phyloP scores from a whole-genome alignment of 2,797 vertebrate genomes.

The Platalea minor region DNA sequence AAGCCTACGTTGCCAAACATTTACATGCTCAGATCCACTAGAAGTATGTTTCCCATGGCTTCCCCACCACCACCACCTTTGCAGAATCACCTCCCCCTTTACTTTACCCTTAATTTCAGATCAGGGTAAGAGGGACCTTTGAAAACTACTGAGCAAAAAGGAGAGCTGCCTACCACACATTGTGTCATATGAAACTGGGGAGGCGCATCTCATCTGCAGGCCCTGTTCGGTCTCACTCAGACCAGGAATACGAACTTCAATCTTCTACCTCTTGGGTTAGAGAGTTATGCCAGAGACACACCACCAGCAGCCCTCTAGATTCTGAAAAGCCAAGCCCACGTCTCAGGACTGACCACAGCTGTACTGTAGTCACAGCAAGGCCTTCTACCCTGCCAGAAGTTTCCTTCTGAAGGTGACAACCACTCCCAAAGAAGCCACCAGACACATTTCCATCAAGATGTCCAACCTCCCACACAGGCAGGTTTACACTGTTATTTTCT shows the following conservation, averaged over 20 bases:
- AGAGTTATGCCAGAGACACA: not conserved
- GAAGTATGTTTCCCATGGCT: not conserved
- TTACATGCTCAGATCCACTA: not conserved
- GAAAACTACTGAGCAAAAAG: not conserved
- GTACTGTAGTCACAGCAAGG: not conserved
- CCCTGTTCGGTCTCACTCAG: not conserved
- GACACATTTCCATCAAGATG: accelerated
- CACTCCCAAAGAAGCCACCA: not conserved
- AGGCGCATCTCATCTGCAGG: not conserved
- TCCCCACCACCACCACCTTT: not conserved
- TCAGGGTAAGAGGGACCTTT: not conserved
- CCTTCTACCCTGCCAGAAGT: not conserved
- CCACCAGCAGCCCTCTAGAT: not conserved
- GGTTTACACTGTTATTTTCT: not conserved
- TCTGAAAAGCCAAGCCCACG: not conserved
- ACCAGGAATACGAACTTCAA: not conserved
- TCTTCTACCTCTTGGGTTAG: not conserved
- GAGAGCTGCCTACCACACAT: not conserved
- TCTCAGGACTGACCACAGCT: not conserved
- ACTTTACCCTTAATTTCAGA: not conserved
- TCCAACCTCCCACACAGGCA: not conserved
- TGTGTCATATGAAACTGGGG: not conserved
- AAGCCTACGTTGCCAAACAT: not conserved
- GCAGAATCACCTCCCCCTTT: not conserved
- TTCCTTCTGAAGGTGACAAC: not conserved